Evolutionary conservation across 2,888 invertebrate species (phyloP).

Genomic region (Dicycla oo): DNA sequence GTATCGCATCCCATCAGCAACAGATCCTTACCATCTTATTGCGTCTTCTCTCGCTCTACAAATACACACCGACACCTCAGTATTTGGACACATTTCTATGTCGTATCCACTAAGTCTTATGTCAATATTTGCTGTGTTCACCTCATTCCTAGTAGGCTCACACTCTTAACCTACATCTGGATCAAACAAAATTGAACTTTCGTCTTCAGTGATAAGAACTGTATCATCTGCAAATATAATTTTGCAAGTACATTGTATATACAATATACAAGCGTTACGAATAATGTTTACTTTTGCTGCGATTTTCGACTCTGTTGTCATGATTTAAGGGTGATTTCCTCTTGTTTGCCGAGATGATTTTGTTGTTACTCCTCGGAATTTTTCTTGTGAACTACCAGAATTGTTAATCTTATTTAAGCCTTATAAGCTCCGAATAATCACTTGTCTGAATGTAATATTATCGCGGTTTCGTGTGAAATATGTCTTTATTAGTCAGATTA

Average conservation of each 20-base stretch:
- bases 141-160: conserved; percentile 79
- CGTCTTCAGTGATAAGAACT: conserved; percentile 3
- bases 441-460: conserved; percentile 60
- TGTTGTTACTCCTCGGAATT: conserved; percentile 63
- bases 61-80: conserved; percentile 84
- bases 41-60: conserved; percentile 83
- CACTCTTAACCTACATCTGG: conserved; percentile 21
- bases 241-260: conserved; percentile 63
- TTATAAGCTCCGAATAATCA: conserved; percentile 60
- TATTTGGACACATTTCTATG: conserved; percentile 86
- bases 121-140: conserved; percentile 85
- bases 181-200: conserved; percentile 51
- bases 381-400: conserved; percentile 67
- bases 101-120: conserved; percentile 83
- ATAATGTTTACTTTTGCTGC: conserved; percentile 73
- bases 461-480: conserved; percentile 58
- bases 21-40: conserved; percentile 72
- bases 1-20: conserved; percentile 59
- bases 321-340: conserved; percentile 70
- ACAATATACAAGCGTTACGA: conserved; percentile 71
- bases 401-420: conserved; percentile 68
- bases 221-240: conserved; percentile 25
- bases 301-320: conserved; percentile 72
- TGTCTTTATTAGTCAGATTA: conserved; percentile 49
- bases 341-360: conserved; percentile 64